Conservation (phyloP, 2,888 invertebrate genomes). For the Eupithecia centaureata region DNA sequence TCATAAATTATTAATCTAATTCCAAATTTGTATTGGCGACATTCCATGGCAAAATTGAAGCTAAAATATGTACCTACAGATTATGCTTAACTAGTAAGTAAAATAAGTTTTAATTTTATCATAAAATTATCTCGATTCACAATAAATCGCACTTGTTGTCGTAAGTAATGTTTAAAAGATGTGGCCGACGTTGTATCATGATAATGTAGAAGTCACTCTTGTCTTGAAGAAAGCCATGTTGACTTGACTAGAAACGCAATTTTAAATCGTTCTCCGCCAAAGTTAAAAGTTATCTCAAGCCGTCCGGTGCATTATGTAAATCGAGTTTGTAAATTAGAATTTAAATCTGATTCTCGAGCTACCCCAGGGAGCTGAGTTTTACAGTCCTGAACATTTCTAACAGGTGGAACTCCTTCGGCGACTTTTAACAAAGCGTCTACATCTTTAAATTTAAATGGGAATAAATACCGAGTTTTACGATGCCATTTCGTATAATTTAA, state of each 20-base stretch:
- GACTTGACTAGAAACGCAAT: neutral
- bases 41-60: too few relatives aligned
- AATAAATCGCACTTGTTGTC: too few relatives aligned
- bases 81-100: too few relatives aligned
- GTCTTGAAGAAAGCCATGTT: neutral
- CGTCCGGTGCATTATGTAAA: conserved; percentile 61
- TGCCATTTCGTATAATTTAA: neutral
- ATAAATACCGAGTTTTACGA: neutral
- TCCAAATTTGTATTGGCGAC: too few relatives aligned
- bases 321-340: conserved; percentile 63
- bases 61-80: too few relatives aligned
- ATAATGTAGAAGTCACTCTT: neutral
- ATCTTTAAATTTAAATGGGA: neutral
- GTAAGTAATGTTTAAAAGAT: too few relatives aligned
- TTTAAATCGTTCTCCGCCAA: conserved; percentile 11
- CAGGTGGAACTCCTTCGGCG: conserved; percentile 15
- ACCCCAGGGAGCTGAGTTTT: conserved; percentile 42
- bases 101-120: too few relatives aligned
- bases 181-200: neutral
- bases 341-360: conserved; percentile 59
- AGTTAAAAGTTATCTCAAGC: conserved; percentile 34
- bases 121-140: too few relatives aligned
- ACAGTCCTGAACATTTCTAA: conserved; percentile 22
- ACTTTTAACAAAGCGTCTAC: conserved; percentile 6
- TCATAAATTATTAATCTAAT: too few relatives aligned